A percentile compares a stretch with the other conserved stretches of the same genome.
phyloP scores from a whole-genome alignment of 2,113 vertebrate genomes.

The Chionomys nivalis region DNA sequence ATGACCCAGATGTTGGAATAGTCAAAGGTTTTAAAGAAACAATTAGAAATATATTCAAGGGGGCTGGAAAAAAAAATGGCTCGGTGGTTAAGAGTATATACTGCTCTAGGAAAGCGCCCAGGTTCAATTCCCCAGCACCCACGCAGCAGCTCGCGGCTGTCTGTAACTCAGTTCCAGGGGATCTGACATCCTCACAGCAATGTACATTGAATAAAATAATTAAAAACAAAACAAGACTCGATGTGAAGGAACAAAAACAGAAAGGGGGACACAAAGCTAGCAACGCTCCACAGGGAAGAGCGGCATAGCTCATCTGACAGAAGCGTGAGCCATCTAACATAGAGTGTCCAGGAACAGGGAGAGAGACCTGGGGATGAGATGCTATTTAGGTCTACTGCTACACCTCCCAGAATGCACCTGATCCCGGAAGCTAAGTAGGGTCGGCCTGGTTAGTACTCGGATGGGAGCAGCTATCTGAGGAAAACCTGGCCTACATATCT shows the following conservation, averaged over 20 bases:
- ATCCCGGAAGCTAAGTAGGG: not conserved
- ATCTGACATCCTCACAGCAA: not conserved
- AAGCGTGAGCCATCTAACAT: not conserved
- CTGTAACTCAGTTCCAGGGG: not conserved
- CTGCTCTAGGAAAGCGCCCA: not conserved
- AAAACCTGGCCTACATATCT: not conserved
- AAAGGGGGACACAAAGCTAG: not conserved
- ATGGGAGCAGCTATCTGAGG: not conserved
- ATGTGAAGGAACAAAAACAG: not conserved
- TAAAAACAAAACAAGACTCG: not conserved
- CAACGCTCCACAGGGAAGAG: not conserved
- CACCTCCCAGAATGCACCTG: not conserved
- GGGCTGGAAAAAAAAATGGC: not conserved
- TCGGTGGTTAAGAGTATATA: not conserved
- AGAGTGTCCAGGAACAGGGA: not conserved
- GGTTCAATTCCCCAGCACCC: not conserved
- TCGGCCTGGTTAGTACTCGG: not conserved
- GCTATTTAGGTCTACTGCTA: not conserved
- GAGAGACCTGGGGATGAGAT: not conserved
- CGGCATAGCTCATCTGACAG: not conserved
- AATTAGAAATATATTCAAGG: not conserved
- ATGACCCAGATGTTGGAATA: not conserved
- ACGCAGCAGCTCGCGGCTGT: not conserved
- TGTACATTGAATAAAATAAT: not conserved
- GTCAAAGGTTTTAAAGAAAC: conserved; percentile 26